These are phyloP conservation scores for Chesias legatella DNA, from an alignment of 2,888 invertebrate genomes.

Conservation along the genomic window DNA sequence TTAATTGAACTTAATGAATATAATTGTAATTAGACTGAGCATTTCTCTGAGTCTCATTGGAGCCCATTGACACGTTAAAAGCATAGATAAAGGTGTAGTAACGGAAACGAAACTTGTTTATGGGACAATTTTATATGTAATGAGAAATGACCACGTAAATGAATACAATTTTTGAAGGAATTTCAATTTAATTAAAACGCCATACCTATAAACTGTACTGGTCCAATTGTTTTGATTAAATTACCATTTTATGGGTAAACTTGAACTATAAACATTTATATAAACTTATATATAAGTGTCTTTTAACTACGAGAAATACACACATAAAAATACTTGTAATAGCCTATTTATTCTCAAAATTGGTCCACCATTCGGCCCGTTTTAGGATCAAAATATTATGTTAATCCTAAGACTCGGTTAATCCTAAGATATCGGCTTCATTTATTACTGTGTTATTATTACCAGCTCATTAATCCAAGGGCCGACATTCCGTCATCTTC, in stretches of 20 bases:
- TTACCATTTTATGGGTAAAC: too few species aligned
- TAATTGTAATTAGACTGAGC: conserved; percentile 11
- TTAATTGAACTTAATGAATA: conserved; percentile 17
- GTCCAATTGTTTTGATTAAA: too few species aligned
- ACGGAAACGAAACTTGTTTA: conserved; percentile 9
- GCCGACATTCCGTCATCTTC: conserved; percentile 27
- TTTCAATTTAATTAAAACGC: too few species aligned
- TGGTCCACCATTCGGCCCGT: conserved; percentile 8
- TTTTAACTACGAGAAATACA: conserved; percentile 15
- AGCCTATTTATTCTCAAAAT: conserved; percentile 13
- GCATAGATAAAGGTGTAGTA: not conserved
- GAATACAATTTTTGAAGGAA: too few species aligned
- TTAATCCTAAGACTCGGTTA: conserved; percentile 27
- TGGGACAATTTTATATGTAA: not conserved
- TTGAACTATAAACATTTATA: too few species aligned
- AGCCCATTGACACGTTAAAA: conserved; percentile 7
- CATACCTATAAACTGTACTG: too few species aligned
- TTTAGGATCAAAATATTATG: conserved; percentile 21
- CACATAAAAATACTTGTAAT: conserved; percentile 9
- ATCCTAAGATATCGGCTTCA: conserved; percentile 26
- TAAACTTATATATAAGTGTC: too few species aligned
- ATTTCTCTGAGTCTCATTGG: conserved; percentile 2
- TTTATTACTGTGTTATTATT: conserved; percentile 28
- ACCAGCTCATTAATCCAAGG: conserved; percentile 28
- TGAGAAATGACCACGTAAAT: not conserved